phyloP scores from a whole-genome alignment of 2,888 invertebrate genomes.

The Heterodera filipjevi region DNA sequence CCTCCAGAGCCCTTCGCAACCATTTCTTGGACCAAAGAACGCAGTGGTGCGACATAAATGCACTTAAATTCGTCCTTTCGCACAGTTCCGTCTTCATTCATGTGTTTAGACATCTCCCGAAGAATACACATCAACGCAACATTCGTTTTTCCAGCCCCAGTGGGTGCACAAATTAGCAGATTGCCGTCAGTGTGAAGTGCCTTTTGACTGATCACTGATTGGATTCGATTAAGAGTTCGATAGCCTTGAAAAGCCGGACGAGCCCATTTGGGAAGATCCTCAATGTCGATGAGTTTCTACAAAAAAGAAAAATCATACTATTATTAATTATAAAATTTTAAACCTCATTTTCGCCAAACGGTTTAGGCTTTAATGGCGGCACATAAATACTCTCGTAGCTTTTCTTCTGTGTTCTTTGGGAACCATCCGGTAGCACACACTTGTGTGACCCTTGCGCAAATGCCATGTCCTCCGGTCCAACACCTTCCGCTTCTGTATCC shows the following conservation, averaged over 20 bases:
- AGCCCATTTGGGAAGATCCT: slow-evolving; percentile 90
- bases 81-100: slow-evolving; percentile 92
- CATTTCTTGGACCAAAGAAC: slow-evolving; percentile 94
- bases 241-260: slow-evolving; percentile 97
- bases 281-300: slow-evolving; percentile 78
- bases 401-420: slow-evolving; percentile 91
- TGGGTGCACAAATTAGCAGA: slow-evolving; percentile 93
- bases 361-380: slow-evolving; percentile 92
- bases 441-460: slow-evolving; percentile 93
- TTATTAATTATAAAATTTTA: not conserved
- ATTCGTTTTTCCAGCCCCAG: slow-evolving; percentile 99
- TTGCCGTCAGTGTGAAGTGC: slow-evolving; percentile 91
- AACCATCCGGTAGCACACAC: slow-evolving; percentile 94
- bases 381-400: slow-evolving; percentile 99
- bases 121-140: slow-evolving; percentile 92
- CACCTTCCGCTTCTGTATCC: slow-evolving; percentile 67
- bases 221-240: slow-evolving; percentile 90
- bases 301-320: slow-evolving; percentile 22
- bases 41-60: slow-evolving; percentile 98
- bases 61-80: slow-evolving; percentile 96
- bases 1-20: no score
- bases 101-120: slow-evolving; percentile 95
- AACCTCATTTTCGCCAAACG: slow-evolving; percentile 82
- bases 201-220: slow-evolving; percentile 86
- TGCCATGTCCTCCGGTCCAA: slow-evolving; percentile 89